Percentiles rank a stretch among this genome's conserved stretches.
These are phyloP conservation scores for Temnothorax rugatulus DNA, from an alignment of 2,888 invertebrate genomes.

Conservation along the genomic window DNA sequence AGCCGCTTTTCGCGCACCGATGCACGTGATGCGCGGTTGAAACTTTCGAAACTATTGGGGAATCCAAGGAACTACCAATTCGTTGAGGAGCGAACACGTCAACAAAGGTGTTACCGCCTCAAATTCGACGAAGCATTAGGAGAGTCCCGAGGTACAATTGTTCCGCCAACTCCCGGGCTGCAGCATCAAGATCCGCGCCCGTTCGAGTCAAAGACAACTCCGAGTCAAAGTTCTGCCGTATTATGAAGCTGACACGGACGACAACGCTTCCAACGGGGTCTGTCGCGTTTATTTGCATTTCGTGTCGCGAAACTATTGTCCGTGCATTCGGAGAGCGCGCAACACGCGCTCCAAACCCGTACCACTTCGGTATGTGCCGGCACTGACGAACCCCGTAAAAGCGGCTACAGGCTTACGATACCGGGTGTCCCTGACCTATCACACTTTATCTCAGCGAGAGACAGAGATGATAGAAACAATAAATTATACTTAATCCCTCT, in stretches of 20 bases:
- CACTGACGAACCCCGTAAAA: slow-evolving; percentile 21
- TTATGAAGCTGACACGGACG: slow-evolving; percentile 75
- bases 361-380: slow-evolving; percentile 14
- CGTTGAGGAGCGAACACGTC: slow-evolving; percentile 54
- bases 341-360: slow-evolving; percentile 46
- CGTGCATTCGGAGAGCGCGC: slow-evolving; percentile 32
- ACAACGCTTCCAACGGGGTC: slow-evolving; percentile 58
- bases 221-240: slow-evolving; percentile 68
- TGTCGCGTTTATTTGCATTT: slow-evolving; percentile 70
- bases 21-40: slow-evolving; percentile 21
- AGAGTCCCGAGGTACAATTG: slow-evolving; percentile 53
- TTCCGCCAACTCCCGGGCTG: slow-evolving; percentile 55
- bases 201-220: slow-evolving; percentile 67
- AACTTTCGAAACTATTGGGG: slow-evolving; percentile 32
- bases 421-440: slow-evolving; percentile 11
- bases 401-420: background rate
- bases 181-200: slow-evolving; percentile 64
- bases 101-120: slow-evolving; percentile 57
- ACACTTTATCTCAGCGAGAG: background rate
- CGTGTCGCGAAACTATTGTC: slow-evolving; percentile 67
- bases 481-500: background rate
- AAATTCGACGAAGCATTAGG: slow-evolving; percentile 48
- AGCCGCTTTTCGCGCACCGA: background rate
- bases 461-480: background rate
- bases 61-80: slow-evolving; percentile 48